phyloP scores from a whole-genome alignment of 2,888 invertebrate species.

The Andrena praecox region DNA sequence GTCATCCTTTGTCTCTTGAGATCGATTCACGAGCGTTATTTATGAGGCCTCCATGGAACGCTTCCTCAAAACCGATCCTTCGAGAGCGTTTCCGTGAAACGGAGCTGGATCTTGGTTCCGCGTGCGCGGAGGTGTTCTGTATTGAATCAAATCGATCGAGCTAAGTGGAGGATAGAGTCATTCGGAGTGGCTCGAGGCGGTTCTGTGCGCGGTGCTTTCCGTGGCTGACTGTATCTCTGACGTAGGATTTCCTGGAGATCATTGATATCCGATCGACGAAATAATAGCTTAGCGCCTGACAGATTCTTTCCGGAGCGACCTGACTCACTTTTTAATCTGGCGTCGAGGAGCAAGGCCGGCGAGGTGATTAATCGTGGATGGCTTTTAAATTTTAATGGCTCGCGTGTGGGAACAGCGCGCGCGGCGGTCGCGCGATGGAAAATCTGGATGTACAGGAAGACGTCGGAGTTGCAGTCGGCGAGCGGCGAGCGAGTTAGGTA shows the following conservation, averaged over 20 bases:
- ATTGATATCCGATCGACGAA: constrained; percentile 56
- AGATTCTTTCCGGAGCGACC: constrained; percentile 1
- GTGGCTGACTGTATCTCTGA: constrained; percentile 35
- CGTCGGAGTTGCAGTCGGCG: constrained; percentile 10
- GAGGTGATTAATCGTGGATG: constrained; percentile 8
- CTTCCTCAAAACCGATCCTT: constrained; percentile 8
- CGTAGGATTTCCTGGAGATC: constrained; percentile 54
- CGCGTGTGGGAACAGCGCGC: neutral
- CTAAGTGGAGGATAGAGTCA: constrained; percentile 10
- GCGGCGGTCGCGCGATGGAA: neutral
- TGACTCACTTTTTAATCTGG: constrained; percentile 43
- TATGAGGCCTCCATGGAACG: neutral
- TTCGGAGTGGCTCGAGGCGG: neutral
- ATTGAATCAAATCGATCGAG: constrained; percentile 44
- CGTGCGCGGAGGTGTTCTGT: constrained; percentile 39
- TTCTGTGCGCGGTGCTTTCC: constrained; percentile 6
- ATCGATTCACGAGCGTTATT: neutral
- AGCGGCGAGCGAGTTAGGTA: constrained; percentile 22
- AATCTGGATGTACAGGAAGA: constrained; percentile 13
- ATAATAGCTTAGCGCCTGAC: constrained; percentile 35
- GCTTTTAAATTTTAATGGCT: too few relatives aligned
- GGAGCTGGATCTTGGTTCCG: constrained; percentile 25
- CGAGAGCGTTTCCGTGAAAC: constrained; percentile 5
- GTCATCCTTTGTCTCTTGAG: neutral
- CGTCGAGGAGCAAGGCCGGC: constrained; percentile 27